Percentiles rank a stretch among this genome's conserved stretches.
phyloP scores from a whole-genome alignment of 2,113 vertebrate species.

The Mionectes macconnelli region DNA sequence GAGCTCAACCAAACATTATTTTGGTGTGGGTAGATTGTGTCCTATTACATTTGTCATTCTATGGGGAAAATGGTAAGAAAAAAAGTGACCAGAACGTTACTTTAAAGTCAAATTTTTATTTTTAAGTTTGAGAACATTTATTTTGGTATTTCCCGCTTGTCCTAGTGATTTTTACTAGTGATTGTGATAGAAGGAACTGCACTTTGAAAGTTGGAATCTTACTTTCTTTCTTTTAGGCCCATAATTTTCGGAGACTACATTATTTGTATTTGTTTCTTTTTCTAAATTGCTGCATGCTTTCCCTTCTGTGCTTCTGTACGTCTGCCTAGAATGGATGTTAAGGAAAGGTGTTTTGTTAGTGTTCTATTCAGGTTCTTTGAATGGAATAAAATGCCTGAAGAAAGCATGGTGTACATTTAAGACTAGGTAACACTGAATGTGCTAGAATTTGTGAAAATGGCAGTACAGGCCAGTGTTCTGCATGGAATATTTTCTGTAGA shows the following conservation, averaged over 20 bases:
- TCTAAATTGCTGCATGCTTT: not conserved
- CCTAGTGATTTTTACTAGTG: not conserved
- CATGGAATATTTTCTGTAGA: not conserved
- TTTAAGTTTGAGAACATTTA: not conserved
- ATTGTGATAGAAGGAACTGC: not conserved
- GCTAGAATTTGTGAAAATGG: not conserved
- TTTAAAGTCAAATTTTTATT: not conserved
- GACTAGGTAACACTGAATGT: not conserved
- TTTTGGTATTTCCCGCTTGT: not conserved
- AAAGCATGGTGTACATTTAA: not conserved
- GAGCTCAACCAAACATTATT: constrained; percentile 31
- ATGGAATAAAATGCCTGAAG: not conserved
- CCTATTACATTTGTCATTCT: not conserved
- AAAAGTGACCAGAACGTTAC: not conserved
- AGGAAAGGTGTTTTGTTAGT: not conserved
- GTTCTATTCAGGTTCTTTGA: not conserved
- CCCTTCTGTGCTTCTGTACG: not conserved
- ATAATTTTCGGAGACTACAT: not conserved
- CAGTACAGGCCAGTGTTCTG: not conserved
- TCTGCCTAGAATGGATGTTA: not conserved
- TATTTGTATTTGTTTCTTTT: not conserved
- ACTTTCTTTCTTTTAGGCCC: not conserved
- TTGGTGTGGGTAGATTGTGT: not conserved
- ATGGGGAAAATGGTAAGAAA: not conserved
- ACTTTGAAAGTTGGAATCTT: not conserved